Base-by-base conservation (phyloP, 1,140 invertebrate genomes). In the Drosophila aff. region DNA sequence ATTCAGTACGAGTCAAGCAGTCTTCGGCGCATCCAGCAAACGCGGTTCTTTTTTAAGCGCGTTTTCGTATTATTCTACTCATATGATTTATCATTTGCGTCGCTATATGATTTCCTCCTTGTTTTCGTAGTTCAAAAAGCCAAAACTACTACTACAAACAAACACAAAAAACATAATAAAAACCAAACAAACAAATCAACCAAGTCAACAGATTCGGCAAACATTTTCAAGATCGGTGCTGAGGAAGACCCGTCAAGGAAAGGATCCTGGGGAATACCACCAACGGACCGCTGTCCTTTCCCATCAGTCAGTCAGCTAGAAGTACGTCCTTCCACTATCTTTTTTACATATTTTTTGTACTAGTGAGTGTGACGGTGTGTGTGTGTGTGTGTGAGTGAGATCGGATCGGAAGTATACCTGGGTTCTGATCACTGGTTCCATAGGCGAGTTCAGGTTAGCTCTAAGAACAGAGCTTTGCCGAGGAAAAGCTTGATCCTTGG, bases 11-110 rank as follows among this genome's bases (percentile, higher is more conserved):
- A 92, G 91, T 92, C 80, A 91, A 92, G 91, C 91, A 92, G 91
- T 92, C 91, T 90, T 92, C 85, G 85, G 86, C 87, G 91, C 87
- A 92, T 92, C 91, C 87, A 92, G 91, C 91, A 91, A 91, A 91
- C 91, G 91, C 91, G 91, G 84, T 86, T 92, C 89, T 92, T 92
- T 92, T 92, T 92, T 92, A 92, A 92, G 91, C 91, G 91, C 91
- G 91, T 92, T 92, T 92, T 92, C 67, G 75, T 92, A 91, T 92
- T 92, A 92, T 92, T 92, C 91, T 92, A 92, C 91, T 92, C 91
- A 92, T 92, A 92, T 92, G 92, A 92, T 92, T 92, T 92, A 92
- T 92, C 91, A 92, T 92, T 92, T 92, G 91, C 91, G 91, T 92
- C 91, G 91, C 91, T 92, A 74, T 92, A 91, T 92, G 72, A 92